Conservation (phyloP, 2,797 vertebrate species). For the Tachyglossus aculeatus region DNA sequence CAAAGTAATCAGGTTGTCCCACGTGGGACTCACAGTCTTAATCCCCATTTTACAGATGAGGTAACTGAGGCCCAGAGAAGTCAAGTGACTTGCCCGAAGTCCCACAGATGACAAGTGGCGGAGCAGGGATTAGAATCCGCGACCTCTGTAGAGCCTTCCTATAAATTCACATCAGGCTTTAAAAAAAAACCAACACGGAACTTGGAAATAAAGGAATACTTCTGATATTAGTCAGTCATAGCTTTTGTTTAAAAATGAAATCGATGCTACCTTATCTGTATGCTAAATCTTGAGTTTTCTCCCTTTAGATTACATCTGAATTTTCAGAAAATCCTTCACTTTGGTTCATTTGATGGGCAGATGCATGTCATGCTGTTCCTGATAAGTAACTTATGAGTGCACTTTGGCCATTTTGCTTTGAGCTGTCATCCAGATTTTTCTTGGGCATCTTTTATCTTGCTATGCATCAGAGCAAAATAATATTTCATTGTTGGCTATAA, state of each 20-base stretch:
- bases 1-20: too few relatives aligned
- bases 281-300: conserved; percentile 60
- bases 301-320: conserved; percentile 65
- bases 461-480: conserved; percentile 78
- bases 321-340: conserved; percentile 61
- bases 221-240: conserved; percentile 39
- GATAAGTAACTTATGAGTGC: conserved; percentile 60
- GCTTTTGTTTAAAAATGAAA: conserved; percentile 57
- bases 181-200: conserved; percentile 42
- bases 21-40: too few relatives aligned
- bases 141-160: conserved; percentile 1
- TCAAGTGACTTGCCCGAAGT: too few relatives aligned
- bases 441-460: conserved; percentile 64
- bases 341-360: conserved; percentile 72
- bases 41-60: too few relatives aligned
- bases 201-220: conserved; percentile 38
- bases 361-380: conserved; percentile 59
- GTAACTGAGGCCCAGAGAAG: too few relatives aligned
- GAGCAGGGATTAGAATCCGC: too few relatives aligned
- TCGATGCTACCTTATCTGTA: conserved; percentile 44
- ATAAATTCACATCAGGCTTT: conserved; percentile 37
- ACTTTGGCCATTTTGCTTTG: conserved; percentile 59
- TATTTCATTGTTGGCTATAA: conserved; percentile 78
- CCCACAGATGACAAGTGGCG: too few relatives aligned
- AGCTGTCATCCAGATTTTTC: conserved; percentile 74